Base-by-base conservation (phyloP, 2,888 invertebrate species). In the Caenorhabditis zanzibari region DNA sequence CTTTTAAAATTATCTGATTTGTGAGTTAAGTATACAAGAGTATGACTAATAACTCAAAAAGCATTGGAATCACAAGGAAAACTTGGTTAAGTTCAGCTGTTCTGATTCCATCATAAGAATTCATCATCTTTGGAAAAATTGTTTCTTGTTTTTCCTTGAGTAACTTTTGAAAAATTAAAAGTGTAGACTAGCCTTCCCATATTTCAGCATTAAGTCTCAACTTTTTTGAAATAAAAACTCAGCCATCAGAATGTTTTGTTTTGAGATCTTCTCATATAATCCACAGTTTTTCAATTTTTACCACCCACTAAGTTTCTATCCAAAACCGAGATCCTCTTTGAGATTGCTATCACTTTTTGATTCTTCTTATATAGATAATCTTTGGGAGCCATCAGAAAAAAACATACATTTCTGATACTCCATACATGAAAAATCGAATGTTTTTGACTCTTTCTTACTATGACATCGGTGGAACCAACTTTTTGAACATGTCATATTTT, bases 341-440 rank as follows among this genome's bases (percentile, higher is more conserved):
- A 59, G 54, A 24, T 35, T 24, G n/a, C 32, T 26, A 5, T 24
- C n/a, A 63, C 63, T 47, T 28, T 47, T 44, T 44, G 63, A 63
- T 63, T 63, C 63, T n/a, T 63, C 63, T 44, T 56, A 56, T 44
- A 26, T 26, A 54, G 49, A 54, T 73, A 73, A 54, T 63, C 73
- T 52, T 28, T 56, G 38, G 44, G 16, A 26, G 52, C 19, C 44
- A 66, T 64, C 56, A 64, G 4, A 59, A 58, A 56, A 24, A 28
- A 49, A 28, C 61, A 76, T 76, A 41, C 56, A 76, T 76, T 68
- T 68, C 59, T 68, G 68, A 68, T 76, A 24, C 44, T 32, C 19
- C 68, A 76, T 76, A 35, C 76, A 76, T 68, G 68, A 68, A 61
- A 61, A 68, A 68, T 61, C 66, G 59, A 47, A 69, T 69, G 69